Conservation (phyloP, 2,113 vertebrate genomes). For the Heloderma charlesbogerti region DNA sequence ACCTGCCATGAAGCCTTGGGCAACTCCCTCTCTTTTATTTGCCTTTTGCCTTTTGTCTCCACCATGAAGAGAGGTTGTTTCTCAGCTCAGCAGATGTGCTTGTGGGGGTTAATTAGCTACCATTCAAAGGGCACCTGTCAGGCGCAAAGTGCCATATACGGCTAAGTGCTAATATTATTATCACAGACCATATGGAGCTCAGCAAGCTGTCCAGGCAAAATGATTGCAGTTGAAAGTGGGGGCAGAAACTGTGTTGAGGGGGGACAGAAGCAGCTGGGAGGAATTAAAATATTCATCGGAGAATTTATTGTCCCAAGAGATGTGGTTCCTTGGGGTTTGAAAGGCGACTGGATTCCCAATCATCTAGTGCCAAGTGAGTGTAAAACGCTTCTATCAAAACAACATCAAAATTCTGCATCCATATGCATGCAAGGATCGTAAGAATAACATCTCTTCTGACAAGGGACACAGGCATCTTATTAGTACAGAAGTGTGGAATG, state of each 20-base stretch:
- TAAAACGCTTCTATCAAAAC: neutral
- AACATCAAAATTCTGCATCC: neutral
- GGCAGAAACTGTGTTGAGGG: neutral
- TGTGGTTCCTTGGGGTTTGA: neutral
- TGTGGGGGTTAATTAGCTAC: constrained; percentile 1
- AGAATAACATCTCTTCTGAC: neutral
- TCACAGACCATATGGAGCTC: neutral
- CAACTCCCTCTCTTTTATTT: neutral
- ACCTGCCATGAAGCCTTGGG: neutral
- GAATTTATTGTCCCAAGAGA: neutral
- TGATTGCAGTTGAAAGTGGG: neutral
- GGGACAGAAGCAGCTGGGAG: neutral
- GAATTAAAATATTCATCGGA: neutral
- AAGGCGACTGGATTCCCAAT: neutral
- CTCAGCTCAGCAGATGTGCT: neutral
- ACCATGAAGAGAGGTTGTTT: neutral
- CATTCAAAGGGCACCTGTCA: neutral
- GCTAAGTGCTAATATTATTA: neutral
- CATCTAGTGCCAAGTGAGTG: neutral
- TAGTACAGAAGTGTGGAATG: neutral
- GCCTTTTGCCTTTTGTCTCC: neutral
- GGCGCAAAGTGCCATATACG: neutral
- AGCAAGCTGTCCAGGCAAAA: neutral
- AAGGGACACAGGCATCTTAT: neutral
- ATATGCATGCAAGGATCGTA: neutral